These are phyloP conservation scores for Mormyrus iriodes DNA, from an alignment of 2,113 vertebrate species.

Conservation along the genomic window DNA sequence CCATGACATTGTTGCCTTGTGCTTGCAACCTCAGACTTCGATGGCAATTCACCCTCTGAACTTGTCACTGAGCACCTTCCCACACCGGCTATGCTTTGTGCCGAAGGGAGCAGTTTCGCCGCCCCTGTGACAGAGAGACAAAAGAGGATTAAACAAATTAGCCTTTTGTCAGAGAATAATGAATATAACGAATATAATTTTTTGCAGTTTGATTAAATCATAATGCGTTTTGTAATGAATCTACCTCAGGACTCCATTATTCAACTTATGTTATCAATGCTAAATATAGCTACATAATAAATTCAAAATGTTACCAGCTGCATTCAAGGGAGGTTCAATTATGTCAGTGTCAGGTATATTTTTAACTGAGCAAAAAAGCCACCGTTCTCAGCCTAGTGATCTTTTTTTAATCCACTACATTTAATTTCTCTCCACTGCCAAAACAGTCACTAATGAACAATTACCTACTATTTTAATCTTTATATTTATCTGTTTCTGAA, in stretches of 20 bases:
- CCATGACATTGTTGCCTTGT: neutral
- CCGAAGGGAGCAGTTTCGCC: slow-evolving; percentile 25
- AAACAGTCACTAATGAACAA: slow-evolving; percentile 4
- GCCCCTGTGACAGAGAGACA: slow-evolving; percentile 27
- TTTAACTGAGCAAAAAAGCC: slow-evolving; percentile 52
- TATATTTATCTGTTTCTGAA: slow-evolving; percentile 5
- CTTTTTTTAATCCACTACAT: slow-evolving; percentile 43
- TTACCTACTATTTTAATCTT: slow-evolving; percentile 13
- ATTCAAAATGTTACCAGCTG: slow-evolving; percentile 59
- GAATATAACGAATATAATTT: slow-evolving; percentile 59
- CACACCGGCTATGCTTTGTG: slow-evolving; percentile 21
- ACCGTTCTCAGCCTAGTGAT: slow-evolving; percentile 43
- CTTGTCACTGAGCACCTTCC: slow-evolving; percentile 25
- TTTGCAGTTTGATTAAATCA: slow-evolving; percentile 66
- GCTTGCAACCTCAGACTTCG: neutral
- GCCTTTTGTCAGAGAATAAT: slow-evolving; percentile 55
- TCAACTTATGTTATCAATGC: slow-evolving; percentile 55
- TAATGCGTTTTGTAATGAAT: slow-evolving; percentile 68
- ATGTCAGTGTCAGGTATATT: slow-evolving; percentile 55
- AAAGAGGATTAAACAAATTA: slow-evolving; percentile 47
- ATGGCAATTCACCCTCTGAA: slow-evolving; percentile 23
- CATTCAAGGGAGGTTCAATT: slow-evolving; percentile 44
- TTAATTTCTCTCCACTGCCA: slow-evolving; percentile 50
- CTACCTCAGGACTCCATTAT: slow-evolving; percentile 57
- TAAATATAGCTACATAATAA: slow-evolving; percentile 70